phyloP scores from a whole-genome alignment of 2,888 invertebrate species.

The Orchestes rusci region DNA sequence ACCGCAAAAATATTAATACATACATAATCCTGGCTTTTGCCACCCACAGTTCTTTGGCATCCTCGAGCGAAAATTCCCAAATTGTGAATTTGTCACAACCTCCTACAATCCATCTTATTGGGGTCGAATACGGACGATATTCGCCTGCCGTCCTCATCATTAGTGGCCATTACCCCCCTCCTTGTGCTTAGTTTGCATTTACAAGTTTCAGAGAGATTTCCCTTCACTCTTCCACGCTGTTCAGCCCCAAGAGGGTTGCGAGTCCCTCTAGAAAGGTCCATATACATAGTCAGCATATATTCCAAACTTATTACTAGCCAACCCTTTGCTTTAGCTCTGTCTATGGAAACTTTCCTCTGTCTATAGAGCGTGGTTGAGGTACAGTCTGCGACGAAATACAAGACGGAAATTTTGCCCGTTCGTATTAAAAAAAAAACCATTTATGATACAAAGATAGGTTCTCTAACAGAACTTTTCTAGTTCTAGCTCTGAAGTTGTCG shows the following conservation, averaged over 20 bases:
- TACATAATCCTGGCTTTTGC: too few species aligned
- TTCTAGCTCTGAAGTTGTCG: too few species aligned
- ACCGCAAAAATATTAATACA: too few species aligned
- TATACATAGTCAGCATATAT: conserved; percentile 41
- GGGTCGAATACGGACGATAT: conserved; percentile 41
- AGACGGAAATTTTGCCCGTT: conserved; percentile 33
- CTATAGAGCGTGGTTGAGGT: conserved; percentile 26
- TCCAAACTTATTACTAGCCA: conserved; percentile 30
- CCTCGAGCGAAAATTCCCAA: too few species aligned
- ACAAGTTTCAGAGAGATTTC: conserved; percentile 41
- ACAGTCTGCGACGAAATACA: conserved; percentile 32
- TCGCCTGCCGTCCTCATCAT: conserved; percentile 42
- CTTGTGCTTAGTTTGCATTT: conserved; percentile 47
- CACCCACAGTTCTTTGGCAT: too few species aligned
- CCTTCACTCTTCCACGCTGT: conserved; percentile 28
- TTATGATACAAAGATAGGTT: too few species aligned
- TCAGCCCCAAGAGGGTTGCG: conserved; percentile 31
- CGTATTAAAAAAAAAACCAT: too few species aligned
- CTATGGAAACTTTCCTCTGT: conserved; percentile 30
- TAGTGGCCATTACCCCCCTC: conserved; percentile 41
- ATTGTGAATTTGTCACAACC: conserved; percentile 43
- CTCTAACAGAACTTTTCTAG: too few species aligned
- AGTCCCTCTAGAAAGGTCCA: conserved; percentile 42
- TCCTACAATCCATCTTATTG: conserved; percentile 42
- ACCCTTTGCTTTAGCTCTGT: conserved; percentile 26